Conservation (phyloP, 2,797 vertebrate genomes). For the Chlorospingus flavigularis region DNA sequence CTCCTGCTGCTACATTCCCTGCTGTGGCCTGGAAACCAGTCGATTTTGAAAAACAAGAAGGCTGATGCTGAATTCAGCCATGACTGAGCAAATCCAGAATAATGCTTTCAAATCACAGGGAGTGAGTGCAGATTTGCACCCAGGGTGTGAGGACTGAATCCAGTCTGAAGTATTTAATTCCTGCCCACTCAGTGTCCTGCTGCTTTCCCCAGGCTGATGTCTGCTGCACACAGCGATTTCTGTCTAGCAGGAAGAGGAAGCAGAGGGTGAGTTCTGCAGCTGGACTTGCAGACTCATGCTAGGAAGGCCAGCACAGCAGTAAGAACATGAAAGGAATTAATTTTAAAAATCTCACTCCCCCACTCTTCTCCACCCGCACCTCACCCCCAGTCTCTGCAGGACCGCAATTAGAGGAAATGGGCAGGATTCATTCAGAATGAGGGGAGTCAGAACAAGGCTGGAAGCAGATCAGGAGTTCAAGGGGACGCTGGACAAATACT, state of each 20-base stretch:
- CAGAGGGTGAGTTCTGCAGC: constrained; percentile 14
- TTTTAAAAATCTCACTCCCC: neutral
- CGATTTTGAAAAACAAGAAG: constrained; percentile 10
- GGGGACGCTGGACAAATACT: neutral
- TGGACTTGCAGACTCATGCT: neutral
- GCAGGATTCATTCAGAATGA: neutral
- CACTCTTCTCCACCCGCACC: accelerated
- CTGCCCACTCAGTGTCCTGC: neutral
- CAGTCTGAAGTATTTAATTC: neutral
- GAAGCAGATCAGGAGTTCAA: neutral
- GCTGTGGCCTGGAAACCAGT: constrained; percentile 7
- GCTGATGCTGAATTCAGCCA: neutral
- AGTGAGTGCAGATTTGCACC: neutral
- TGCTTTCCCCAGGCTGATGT: constrained; percentile 14
- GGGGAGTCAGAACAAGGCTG: neutral
- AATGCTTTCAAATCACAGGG: neutral
- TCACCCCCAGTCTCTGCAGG: neutral
- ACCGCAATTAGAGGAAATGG: constrained; percentile 22
- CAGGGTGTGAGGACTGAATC: neutral
- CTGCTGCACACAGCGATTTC: neutral
- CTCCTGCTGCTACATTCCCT: neutral
- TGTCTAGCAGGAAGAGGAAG: neutral
- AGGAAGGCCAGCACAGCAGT: neutral
- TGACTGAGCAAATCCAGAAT: neutral
- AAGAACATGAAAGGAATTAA: neutral